A percentile compares a stretch with the other conserved stretches of the same genome.
Conservation (phyloP, 2,888 invertebrate species). For the Erpobdella octoculata region DNA sequence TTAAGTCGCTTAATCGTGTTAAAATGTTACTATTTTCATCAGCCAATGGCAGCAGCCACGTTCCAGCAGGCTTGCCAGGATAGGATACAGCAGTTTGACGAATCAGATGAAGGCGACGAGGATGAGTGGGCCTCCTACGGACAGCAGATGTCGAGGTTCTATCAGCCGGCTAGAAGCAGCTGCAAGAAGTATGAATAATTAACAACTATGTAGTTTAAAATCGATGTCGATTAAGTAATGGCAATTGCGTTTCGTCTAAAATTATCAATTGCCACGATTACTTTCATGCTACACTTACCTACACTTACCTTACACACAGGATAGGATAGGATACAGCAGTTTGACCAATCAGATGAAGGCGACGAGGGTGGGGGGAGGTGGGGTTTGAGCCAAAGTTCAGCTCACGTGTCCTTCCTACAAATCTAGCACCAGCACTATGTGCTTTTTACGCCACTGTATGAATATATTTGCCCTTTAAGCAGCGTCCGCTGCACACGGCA, state of each 20-base stretch:
- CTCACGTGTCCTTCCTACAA: too few relatives aligned
- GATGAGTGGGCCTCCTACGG: conserved; percentile 33
- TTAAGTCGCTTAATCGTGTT: too few relatives aligned
- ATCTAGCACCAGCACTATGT: too few relatives aligned
- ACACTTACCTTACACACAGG: too few relatives aligned
- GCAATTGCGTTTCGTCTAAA: too few relatives aligned
- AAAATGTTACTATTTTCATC: too few relatives aligned
- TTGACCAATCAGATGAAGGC: conserved; percentile 53
- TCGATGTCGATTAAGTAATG: not conserved
- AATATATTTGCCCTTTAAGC: not conserved
- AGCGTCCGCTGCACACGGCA: too few relatives aligned
- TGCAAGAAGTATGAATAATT: not conserved
- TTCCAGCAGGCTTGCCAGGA: conserved; percentile 60
- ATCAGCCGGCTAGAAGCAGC: not conserved
- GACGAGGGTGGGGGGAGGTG: conserved; percentile 44
- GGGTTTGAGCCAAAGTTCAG: too few relatives aligned
- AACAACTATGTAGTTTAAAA: not conserved
- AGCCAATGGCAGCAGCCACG: conserved; percentile 51
- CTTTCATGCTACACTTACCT: too few relatives aligned
- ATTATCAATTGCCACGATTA: too few relatives aligned
- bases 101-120: conserved; percentile 52
- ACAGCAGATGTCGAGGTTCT: conserved; percentile 7
- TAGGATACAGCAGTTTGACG: conserved; percentile 51
- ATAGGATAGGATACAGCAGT: conserved; percentile 50
- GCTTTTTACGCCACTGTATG: not conserved